These are phyloP conservation scores for Elymnias hypermnestra DNA, from an alignment of 1,140 invertebrate genomes.

Conservation along the genomic window DNA sequence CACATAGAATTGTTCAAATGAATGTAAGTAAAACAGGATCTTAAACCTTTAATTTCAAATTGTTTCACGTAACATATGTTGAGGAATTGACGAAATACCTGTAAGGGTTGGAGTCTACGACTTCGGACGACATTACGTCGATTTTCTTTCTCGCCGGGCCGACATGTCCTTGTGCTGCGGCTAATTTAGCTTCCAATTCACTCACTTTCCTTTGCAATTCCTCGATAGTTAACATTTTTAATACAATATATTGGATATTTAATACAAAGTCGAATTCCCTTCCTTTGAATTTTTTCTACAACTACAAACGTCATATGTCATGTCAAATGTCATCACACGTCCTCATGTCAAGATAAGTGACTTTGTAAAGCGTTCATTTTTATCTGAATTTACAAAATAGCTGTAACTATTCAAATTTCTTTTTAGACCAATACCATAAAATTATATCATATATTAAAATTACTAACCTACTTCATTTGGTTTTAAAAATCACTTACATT, in stretches of 20 bases:
- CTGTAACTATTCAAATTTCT: too few relatives aligned
- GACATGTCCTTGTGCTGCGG: slow-evolving; percentile 55
- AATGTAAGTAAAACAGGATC: neutral
- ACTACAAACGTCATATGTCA: neutral
- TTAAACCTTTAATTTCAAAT: neutral
- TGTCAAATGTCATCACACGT: too few relatives aligned
- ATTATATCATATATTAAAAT: too few relatives aligned
- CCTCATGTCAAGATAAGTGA: too few relatives aligned
- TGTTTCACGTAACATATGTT: slow-evolving; percentile 14
- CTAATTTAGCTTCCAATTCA: slow-evolving; percentile 78
- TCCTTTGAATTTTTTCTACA: too few relatives aligned
- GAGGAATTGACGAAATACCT: slow-evolving; percentile 78
- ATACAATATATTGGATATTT: slow-evolving; percentile 11
- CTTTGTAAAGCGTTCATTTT: too few relatives aligned
- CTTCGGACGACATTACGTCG: slow-evolving; percentile 76
- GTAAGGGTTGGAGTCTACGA: slow-evolving; percentile 99
- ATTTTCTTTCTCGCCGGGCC: slow-evolving; percentile 73
- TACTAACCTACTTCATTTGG: too few relatives aligned
- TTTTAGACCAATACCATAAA: too few relatives aligned
- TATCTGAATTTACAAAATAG: too few relatives aligned
- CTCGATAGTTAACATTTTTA: slow-evolving; percentile 66
- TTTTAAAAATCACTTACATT: too few relatives aligned
- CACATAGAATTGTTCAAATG: too few relatives aligned
- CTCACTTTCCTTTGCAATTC: slow-evolving; percentile 71
- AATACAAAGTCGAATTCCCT: too few relatives aligned